Conservation (phyloP, 2,888 invertebrate genomes). For the Apotomis betuletana region DNA sequence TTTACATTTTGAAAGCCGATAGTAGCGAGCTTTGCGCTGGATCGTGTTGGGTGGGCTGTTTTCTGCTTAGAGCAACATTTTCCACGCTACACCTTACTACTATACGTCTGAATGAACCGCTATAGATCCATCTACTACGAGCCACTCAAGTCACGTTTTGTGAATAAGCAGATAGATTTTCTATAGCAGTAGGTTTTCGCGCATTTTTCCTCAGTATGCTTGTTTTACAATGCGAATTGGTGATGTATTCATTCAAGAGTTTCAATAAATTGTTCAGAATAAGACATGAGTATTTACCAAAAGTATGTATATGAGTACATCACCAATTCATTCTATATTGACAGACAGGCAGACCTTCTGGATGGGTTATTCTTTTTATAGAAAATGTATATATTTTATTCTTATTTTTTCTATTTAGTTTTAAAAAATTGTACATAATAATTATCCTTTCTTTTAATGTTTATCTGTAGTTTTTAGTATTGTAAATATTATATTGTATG, state of each 20-base stretch:
- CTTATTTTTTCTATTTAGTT: too few species aligned
- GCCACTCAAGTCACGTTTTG: conserved; percentile 33
- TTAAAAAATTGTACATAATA: too few species aligned
- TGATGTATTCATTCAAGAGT: conserved; percentile 30
- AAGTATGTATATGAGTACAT: neutral
- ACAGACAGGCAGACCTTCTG: too few species aligned
- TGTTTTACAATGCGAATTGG: neutral
- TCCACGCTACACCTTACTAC: conserved; percentile 18
- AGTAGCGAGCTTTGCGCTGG: conserved; percentile 56
- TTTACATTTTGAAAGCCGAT: conserved; percentile 65
- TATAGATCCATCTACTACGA: conserved; percentile 37
- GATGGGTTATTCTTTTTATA: too few species aligned
- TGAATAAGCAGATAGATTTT: conserved; percentile 37
- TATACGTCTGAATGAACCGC: conserved; percentile 33
- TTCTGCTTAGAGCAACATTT: conserved; percentile 13
- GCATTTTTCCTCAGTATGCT: conserved; percentile 37
- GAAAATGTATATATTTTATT: too few species aligned
- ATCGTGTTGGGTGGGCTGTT: conserved; percentile 24
- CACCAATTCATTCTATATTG: neutral
- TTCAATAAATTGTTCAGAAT: conserved; percentile 3
- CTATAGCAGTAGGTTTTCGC: conserved; percentile 40
- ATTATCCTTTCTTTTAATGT: too few species aligned
- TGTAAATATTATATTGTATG: too few species aligned
- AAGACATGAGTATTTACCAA: neutral
- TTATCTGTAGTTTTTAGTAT: too few species aligned